Percentiles rank a stretch among this genome's conserved stretches.
These are phyloP conservation scores for Drosophila sucinea DNA, from an alignment of 1,140 invertebrate genomes.

Conservation along the genomic window DNA sequence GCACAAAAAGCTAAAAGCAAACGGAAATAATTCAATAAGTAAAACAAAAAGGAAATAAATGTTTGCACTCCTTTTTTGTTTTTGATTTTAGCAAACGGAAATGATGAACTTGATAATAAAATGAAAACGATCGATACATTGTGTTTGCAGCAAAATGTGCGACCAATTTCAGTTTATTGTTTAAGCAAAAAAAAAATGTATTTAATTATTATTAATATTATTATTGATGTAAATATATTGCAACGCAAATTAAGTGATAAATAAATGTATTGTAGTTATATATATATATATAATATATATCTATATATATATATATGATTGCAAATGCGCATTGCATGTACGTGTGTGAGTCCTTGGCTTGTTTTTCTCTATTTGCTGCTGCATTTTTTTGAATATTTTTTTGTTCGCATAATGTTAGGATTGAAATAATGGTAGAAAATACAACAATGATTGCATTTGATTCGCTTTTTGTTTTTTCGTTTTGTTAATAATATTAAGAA, in stretches of 20 bases:
- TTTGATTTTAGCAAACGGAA: neutral
- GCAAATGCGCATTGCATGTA: slow-evolving; percentile 13
- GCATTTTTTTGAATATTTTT: neutral
- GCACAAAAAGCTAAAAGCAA: slow-evolving; percentile 16
- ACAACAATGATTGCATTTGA: neutral
- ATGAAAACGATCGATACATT: neutral
- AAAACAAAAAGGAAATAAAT: neutral
- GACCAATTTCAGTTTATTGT: slow-evolving; percentile 5
- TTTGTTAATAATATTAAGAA: slow-evolving; percentile 20
- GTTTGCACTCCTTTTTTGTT: neutral
- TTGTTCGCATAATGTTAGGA: neutral
- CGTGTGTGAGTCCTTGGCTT: neutral
- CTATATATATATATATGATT: neutral
- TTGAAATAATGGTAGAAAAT: slow-evolving; percentile 5
- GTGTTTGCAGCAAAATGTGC: slow-evolving; percentile 3
- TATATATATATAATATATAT: neutral
- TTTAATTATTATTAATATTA: slow-evolving; percentile 14
- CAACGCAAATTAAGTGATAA: slow-evolving; percentile 12
- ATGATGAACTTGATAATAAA: neutral
- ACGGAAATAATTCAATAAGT: neutral
- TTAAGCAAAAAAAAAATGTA: neutral
- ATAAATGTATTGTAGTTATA: slow-evolving; percentile 9
- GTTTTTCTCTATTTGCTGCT: neutral
- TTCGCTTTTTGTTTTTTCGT: neutral
- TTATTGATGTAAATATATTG: slow-evolving; percentile 15